Evolutionary conservation across 2,888 invertebrate genomes (phyloP).

Genomic region (Phortica okadai): DNA sequence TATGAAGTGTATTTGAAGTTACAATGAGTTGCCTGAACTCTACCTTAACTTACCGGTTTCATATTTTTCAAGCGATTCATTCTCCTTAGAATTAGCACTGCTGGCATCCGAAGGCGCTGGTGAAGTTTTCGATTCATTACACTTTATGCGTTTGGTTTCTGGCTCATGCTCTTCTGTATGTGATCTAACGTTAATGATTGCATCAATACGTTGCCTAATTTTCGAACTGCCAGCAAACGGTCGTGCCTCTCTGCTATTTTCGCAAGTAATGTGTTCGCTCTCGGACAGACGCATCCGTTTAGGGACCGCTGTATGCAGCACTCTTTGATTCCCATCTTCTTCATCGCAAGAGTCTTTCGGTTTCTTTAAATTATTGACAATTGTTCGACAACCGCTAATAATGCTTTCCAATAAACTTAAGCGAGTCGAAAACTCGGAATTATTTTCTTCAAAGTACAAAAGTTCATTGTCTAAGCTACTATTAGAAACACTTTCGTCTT

Average conservation of each 20-base stretch:
- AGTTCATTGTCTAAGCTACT: slow-evolving; percentile 29
- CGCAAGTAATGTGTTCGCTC: no score
- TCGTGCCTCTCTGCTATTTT: no score
- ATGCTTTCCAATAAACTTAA: slow-evolving; percentile 58
- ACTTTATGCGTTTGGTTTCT: slow-evolving; percentile 43
- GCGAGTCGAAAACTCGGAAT: slow-evolving; percentile 52
- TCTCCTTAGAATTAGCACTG: slow-evolving; percentile 75
- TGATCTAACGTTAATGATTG: no score
- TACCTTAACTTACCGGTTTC: slow-evolving; percentile 50
- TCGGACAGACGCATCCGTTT: not conserved
- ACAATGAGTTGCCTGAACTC: not conserved
- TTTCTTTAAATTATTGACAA: slow-evolving; percentile 50
- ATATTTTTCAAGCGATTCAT: slow-evolving; percentile 63
- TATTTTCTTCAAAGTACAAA: slow-evolving; percentile 60
- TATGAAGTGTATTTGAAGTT: not conserved
- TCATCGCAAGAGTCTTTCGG: not conserved
- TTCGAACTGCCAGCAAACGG: no score
- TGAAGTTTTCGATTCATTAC: slow-evolving; percentile 63
- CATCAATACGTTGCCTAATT: no score
- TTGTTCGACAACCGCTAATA: slow-evolving; percentile 56
- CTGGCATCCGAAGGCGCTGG: slow-evolving; percentile 74
- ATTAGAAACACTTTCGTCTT: not conserved
- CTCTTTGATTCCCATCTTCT: not conserved
- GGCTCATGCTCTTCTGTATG: not conserved
- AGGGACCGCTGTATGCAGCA: not conserved